These are phyloP conservation scores for Mylabris sibirica DNA, from an alignment of 2,888 invertebrate species.

Conservation along the genomic window DNA sequence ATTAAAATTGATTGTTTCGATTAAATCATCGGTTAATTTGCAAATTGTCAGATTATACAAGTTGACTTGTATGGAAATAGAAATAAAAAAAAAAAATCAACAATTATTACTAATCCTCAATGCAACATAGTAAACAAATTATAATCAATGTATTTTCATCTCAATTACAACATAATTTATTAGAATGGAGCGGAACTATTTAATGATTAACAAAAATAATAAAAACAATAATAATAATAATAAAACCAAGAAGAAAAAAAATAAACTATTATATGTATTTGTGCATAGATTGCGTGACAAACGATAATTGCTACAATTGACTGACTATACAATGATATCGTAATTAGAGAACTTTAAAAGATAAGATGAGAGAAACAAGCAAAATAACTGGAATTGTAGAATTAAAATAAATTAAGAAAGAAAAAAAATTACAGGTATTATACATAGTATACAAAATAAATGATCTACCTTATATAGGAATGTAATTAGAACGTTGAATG, in stretches of 20 bases:
- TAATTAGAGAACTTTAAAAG: conserved; percentile 1
- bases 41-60: background rate
- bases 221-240: background rate
- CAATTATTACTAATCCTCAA: background rate
- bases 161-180: background rate
- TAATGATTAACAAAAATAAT: background rate
- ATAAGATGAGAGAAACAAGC: background rate
- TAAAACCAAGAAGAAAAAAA: background rate
- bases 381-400: conserved; percentile 4
- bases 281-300: conserved; percentile 5
- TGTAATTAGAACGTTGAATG: background rate
- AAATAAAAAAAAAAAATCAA: background rate
- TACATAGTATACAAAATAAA: background rate
- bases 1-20: background rate
- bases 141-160: background rate
- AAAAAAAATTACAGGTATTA: background rate
- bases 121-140: background rate
- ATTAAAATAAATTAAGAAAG: background rate
- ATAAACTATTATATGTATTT: background rate
- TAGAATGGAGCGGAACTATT: background rate
- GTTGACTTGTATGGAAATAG: background rate
- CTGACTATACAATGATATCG: conserved; percentile 7
- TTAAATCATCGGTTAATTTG: background rate
- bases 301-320: conserved; percentile 10
- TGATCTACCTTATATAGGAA: background rate